Percentiles rank a stretch among this genome's conserved stretches.
Evolutionary conservation across 2,888 invertebrate genomes (phyloP).

Genomic region (Eupithecia insigniata): DNA sequence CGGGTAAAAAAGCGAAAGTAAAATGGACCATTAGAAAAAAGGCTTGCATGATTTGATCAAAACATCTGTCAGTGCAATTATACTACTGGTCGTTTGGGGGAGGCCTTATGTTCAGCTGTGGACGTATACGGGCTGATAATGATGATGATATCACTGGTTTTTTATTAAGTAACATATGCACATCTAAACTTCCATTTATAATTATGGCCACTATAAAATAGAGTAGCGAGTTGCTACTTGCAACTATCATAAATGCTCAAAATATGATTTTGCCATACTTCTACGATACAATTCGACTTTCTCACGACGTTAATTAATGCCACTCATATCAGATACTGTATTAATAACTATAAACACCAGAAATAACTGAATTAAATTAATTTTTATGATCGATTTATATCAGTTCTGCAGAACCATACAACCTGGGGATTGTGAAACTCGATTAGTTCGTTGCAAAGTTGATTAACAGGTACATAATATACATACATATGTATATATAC

Average conservation of each 20-base stretch:
- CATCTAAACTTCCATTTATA: neutral
- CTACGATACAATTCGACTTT: constrained; percentile 23
- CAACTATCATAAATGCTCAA: no score
- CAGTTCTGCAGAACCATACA: constrained; percentile 41
- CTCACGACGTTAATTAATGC: constrained; percentile 40
- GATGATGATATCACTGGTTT: no score
- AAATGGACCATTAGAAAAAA: neutral
- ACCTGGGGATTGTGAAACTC: constrained; percentile 57
- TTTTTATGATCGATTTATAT: constrained; percentile 54
- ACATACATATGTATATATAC: no score
- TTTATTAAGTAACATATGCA: neutral
- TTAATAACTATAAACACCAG: constrained; percentile 40
- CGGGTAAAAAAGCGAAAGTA: neutral
- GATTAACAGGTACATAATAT: neutral
- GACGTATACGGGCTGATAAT: no score
- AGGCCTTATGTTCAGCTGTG: no score
- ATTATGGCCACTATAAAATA: constrained; percentile 11
- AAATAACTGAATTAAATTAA: constrained; percentile 50
- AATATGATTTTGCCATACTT: constrained; percentile 14
- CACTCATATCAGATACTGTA: constrained; percentile 36
- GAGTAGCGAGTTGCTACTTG: neutral
- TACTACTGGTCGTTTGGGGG: no score
- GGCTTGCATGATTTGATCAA: neutral
- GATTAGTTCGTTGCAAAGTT: constrained; percentile 51
- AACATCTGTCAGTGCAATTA: no score